A percentile compares a stretch with the other conserved stretches of the same genome.
Evolutionary conservation across 2,888 invertebrate genomes (phyloP).

Genomic region (Drosophila falleni): DNA sequence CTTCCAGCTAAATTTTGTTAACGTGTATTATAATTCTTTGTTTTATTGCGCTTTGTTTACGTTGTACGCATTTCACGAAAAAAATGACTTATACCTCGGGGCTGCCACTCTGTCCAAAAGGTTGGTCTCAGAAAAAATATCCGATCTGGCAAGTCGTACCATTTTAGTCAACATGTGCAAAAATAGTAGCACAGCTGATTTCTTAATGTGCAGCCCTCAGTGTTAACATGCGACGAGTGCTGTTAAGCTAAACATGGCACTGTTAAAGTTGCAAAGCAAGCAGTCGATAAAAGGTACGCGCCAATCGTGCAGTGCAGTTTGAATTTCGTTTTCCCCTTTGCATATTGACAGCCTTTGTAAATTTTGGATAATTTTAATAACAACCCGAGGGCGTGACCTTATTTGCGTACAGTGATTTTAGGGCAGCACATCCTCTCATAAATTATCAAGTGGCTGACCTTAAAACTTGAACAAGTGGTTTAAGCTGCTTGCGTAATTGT

Average conservation of each 20-base stretch:
- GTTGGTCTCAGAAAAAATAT: too few species aligned
- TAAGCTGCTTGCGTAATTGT: conserved; percentile 56
- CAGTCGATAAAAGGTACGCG: conserved; percentile 17
- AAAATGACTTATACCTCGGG: conserved; percentile 9
- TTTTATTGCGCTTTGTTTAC: conserved; percentile 54
- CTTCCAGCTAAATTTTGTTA: conserved; percentile 7
- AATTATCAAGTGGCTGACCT: conserved; percentile 53
- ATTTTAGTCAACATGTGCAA: too few species aligned
- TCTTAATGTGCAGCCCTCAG: too few species aligned
- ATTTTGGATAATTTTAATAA: conserved; percentile 10
- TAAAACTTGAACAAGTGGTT: conserved; percentile 40
- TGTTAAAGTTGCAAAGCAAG: conserved; percentile 16
- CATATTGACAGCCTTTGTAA: neutral
- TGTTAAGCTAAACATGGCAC: conserved; percentile 25
- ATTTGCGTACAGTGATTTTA: conserved; percentile 43
- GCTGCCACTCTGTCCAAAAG: too few species aligned
- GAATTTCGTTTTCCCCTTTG: conserved; percentile 15
- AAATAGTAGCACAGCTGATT: too few species aligned
- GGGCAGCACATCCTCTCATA: conserved; percentile 50
- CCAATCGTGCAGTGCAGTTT: conserved; percentile 15
- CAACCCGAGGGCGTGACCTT: conserved; percentile 40
- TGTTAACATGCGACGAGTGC: neutral
- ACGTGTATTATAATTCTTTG: conserved; percentile 18
- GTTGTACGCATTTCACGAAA: conserved; percentile 48
- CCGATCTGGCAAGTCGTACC: too few species aligned